phyloP scores from a whole-genome alignment of 2,888 invertebrate species.

The Drosophila parthenogenetica region DNA sequence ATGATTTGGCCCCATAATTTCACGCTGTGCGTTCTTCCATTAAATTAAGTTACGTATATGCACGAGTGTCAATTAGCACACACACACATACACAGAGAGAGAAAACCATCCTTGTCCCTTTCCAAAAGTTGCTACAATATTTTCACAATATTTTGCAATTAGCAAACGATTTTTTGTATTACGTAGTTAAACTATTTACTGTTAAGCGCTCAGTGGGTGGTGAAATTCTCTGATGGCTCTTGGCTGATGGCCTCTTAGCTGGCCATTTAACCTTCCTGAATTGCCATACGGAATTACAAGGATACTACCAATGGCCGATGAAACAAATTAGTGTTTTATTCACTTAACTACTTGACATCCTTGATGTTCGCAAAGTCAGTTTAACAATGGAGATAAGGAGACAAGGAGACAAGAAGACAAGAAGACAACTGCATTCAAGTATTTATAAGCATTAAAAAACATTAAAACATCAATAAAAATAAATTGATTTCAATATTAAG shows the following conservation, averaged over 20 bases:
- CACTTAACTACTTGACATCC: not conserved
- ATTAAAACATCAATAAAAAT: no score
- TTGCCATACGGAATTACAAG: constrained; percentile 27
- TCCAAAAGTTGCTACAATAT: constrained; percentile 37
- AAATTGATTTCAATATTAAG: no score
- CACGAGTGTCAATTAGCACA: constrained; percentile 43
- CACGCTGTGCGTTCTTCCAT: constrained; percentile 48
- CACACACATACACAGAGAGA: constrained; percentile 2
- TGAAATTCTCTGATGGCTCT: constrained; percentile 14
- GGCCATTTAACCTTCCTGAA: constrained; percentile 23
- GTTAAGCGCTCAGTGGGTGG: constrained; percentile 45
- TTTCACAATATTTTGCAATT: constrained; percentile 67
- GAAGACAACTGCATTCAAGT: not conserved
- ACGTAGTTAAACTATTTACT: constrained; percentile 68
- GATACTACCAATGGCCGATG: constrained; percentile 7
- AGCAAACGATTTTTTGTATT: constrained; percentile 64
- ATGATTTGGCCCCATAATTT: constrained; percentile 45
- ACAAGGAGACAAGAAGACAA: no score
- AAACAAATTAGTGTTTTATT: not conserved
- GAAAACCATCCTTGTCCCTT: constrained; percentile 7
- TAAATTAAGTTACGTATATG: constrained; percentile 57
- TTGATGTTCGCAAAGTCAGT: not conserved
- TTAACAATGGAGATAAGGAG: not conserved
- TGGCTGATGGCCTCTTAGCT: constrained; percentile 47
- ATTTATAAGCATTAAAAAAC: not conserved